Percentiles rank a stretch among this genome's conserved stretches.
Conservation (phyloP, 2,888 invertebrate genomes). For the Ectobius pallidus region DNA sequence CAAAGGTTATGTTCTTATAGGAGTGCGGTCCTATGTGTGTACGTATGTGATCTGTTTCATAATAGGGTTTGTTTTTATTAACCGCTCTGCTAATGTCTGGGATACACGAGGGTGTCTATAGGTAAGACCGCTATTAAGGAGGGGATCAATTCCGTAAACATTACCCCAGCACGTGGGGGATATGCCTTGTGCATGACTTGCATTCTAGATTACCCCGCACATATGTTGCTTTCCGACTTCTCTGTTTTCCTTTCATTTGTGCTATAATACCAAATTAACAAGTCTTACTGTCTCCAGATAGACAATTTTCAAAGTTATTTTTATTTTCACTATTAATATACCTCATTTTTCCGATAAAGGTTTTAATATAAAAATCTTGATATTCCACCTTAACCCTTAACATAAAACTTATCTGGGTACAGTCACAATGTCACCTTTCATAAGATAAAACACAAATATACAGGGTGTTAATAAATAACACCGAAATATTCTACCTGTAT, state of each 20-base stretch:
- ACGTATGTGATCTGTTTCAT: neutral
- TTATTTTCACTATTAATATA: too few species aligned
- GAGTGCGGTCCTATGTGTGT: neutral
- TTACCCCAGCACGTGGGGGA: neutral
- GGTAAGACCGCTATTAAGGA: constrained; percentile 1
- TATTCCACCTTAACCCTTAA: too few species aligned
- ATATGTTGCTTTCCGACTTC: neutral
- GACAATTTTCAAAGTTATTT: too few species aligned
- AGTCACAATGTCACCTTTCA: too few species aligned
- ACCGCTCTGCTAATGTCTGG: neutral
- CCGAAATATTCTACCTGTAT: too few species aligned
- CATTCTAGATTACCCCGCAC: neutral
- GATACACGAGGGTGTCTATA: neutral
- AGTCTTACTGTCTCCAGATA: too few species aligned
- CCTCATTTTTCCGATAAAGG: too few species aligned
- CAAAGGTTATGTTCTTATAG: neutral
- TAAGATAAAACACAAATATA: too few species aligned
- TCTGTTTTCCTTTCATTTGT: neutral
- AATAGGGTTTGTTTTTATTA: neutral
- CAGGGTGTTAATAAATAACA: too few species aligned
- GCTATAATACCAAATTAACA: too few species aligned
- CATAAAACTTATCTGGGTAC: too few species aligned
- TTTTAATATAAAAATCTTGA: too few species aligned
- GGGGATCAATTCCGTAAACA: constrained; percentile 4
- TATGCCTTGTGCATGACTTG: neutral